These are phyloP conservation scores for Galaxea fascicularis DNA, from an alignment of 92 coral and sea anemone genomes.

Conservation along the genomic window DNA sequence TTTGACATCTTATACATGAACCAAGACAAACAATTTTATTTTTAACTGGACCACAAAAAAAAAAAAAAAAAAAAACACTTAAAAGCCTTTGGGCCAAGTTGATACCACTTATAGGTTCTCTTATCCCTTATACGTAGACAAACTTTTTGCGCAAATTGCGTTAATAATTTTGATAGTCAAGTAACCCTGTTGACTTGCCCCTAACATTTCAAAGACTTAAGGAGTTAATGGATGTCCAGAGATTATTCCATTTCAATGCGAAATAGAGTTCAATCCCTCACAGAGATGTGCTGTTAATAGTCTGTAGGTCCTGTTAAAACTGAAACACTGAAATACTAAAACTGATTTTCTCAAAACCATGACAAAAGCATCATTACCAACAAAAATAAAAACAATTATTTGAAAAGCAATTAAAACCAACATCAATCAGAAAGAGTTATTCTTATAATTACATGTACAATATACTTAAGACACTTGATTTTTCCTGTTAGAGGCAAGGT, in stretches of 20 bases:
- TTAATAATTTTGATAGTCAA: no score
- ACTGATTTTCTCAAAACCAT: not conserved
- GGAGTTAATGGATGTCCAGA: no score
- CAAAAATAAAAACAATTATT: not conserved
- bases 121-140: not conserved
- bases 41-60: not conserved
- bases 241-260: no score
- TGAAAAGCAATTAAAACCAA: not conserved
- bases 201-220: no score
- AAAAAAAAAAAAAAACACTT: not conserved
- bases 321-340: not conserved
- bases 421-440: not conserved
- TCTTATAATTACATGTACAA: no score
- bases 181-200: no score
- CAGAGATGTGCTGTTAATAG: no score
- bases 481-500: not conserved
- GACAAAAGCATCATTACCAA: not conserved
- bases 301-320: not conserved
- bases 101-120: no score
- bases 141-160: not conserved
- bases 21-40: not conserved
- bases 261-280: no score
- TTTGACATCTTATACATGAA: not conserved
- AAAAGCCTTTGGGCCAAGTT: not conserved
- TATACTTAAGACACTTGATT: not conserved